Conservation (phyloP, 53 echinoderm and acorn worm species). For the Paracentrotus lividus region DNA sequence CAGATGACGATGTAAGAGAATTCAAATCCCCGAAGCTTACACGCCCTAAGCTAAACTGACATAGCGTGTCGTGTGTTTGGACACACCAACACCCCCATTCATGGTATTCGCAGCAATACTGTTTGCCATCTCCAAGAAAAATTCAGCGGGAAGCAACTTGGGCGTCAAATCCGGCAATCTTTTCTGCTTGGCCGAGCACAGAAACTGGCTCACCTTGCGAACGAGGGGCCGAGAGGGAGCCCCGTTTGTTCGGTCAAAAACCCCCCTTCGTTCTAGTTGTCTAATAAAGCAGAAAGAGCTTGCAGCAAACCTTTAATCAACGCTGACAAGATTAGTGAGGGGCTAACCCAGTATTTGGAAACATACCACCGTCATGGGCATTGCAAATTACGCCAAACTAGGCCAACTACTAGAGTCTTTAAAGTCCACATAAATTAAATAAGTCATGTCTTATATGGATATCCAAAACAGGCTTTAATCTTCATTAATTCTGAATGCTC, state of each 20-base stretch:
- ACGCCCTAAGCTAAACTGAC: conserved; percentile 3
- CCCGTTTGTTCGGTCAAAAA: conserved; percentile 57
- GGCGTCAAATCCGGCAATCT: conserved; percentile 68
- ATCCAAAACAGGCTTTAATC: neutral
- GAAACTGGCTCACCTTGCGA: conserved; percentile 68
- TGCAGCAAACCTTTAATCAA: conserved; percentile 60
- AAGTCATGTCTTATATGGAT: neutral
- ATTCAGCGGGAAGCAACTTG: conserved; percentile 47
- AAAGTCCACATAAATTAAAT: conserved; percentile 38
- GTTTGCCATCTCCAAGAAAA: neutral
- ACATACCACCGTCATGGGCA: neutral
- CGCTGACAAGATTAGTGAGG: conserved; percentile 59
- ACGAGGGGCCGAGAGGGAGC: conserved; percentile 33
- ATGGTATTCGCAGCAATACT: neutral
- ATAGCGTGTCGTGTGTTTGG: conserved; percentile 32
- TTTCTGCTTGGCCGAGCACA: conserved; percentile 61
- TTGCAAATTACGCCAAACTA: neutral
- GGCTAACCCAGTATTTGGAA: conserved; percentile 21
- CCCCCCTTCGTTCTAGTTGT: conserved; percentile 63
- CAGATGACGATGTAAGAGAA: conserved; percentile 29
- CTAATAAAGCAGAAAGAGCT: conserved; percentile 71
- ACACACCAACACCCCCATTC: conserved; percentile 14
- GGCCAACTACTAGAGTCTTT: neutral
- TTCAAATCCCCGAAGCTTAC: neutral
- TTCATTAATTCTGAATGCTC: neutral